phyloP scores from a whole-genome alignment of 2,797 vertebrate genomes.

The Gastrophryne carolinensis region DNA sequence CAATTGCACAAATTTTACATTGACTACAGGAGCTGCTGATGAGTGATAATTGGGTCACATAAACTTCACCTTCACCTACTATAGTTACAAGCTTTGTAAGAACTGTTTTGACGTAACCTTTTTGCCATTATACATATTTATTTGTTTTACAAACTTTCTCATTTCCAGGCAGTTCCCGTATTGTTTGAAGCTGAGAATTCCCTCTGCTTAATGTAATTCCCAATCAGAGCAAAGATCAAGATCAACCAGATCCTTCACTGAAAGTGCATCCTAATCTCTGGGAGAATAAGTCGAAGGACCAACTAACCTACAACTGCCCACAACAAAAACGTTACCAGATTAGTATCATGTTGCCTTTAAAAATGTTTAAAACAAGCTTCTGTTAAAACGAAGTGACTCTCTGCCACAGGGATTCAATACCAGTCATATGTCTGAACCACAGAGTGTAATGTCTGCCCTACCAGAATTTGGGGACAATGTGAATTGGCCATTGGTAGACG shows the following conservation, averaged over 20 bases:
- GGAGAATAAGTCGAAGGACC: neutral
- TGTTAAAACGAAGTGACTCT: neutral
- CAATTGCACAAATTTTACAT: no score
- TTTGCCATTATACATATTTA: neutral
- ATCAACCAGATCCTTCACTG: neutral
- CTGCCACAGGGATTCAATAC: neutral
- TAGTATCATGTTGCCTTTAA: neutral
- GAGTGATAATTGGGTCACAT: no score
- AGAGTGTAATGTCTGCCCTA: neutral
- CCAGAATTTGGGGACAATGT: neutral
- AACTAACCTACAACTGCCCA: neutral
- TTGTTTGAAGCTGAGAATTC: neutral
- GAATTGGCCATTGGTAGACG: neutral
- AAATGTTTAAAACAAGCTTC: neutral
- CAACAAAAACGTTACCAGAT: neutral
- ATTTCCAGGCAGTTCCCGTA: neutral
- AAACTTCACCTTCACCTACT: no score
- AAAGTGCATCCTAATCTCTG: neutral
- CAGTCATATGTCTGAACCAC: neutral
- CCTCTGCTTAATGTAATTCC: conserved; percentile 8
- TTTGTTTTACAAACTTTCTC: neutral
- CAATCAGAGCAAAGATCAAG: neutral
- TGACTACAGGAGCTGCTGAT: no score
- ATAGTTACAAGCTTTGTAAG: no score
- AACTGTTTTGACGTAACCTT: no score